Evolutionary conservation across 2,888 invertebrate species (phyloP).

Genomic region (Yponomeuta evonymella): DNA sequence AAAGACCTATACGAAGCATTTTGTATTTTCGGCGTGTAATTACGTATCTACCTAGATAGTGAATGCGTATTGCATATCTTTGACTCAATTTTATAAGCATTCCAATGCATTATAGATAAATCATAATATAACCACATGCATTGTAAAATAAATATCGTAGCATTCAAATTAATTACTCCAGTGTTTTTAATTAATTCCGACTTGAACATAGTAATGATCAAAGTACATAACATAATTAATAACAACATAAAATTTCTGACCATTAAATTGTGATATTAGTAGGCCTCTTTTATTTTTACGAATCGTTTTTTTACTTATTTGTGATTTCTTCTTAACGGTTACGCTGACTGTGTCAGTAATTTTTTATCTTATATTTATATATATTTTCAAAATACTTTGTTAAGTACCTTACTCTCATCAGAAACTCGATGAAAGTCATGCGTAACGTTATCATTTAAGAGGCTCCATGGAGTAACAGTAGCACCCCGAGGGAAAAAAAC

Average conservation of each 20-base stretch:
- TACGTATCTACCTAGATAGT: neutral
- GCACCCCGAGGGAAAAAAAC: no score
- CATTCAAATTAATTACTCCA: neutral
- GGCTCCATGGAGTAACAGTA: no score
- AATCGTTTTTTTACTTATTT: neutral
- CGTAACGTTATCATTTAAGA: no score
- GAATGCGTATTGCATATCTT: neutral
- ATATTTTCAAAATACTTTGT: no score
- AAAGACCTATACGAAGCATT: slow-evolving; percentile 1
- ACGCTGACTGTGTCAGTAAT: no score
- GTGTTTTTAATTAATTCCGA: neutral
- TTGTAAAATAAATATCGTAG: neutral
- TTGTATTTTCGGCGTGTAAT: neutral
- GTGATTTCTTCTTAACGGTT: neutral
- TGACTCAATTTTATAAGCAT: slow-evolving; percentile 41
- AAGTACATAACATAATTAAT: no score
- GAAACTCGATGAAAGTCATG: no score
- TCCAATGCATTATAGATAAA: slow-evolving; percentile 42
- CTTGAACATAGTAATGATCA: neutral
- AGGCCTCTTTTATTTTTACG: slow-evolving; percentile 8
- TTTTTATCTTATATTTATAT: no score
- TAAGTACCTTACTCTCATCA: no score
- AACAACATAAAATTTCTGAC: slow-evolving; percentile 47
- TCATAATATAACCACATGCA: neutral
- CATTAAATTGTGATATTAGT: slow-evolving; percentile 69